Evolutionary conservation across 2,888 invertebrate genomes (phyloP).

Genomic region (Ennomos erosarius): DNA sequence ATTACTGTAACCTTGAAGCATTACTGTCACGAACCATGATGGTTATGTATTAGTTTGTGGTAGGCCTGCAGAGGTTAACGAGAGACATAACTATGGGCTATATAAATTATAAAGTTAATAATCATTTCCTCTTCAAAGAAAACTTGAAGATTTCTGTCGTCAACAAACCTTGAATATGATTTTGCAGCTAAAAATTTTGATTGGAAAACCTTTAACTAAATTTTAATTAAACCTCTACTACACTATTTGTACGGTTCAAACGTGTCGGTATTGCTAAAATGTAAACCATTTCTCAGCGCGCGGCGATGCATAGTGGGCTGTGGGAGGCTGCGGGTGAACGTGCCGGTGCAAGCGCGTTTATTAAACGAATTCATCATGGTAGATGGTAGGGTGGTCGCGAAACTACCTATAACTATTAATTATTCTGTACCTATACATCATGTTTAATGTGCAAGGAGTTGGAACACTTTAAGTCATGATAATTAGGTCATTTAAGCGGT

Average conservation of each 20-base stretch:
- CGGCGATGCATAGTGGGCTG: slow-evolving; percentile 41
- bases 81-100: no score
- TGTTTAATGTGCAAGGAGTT: not conserved
- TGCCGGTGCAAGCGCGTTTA: slow-evolving; percentile 54
- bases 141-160: no score
- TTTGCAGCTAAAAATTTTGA: no score
- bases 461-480: no score
- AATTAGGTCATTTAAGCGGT: no score
- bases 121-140: no score
- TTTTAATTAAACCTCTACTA: slow-evolving; percentile 11
- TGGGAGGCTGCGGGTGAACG: slow-evolving; percentile 36
- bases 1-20: no score
- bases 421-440: not conserved
- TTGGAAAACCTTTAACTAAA: not conserved
- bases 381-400: not conserved
- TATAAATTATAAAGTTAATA: no score
- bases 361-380: slow-evolving; percentile 67
- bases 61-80: no score
- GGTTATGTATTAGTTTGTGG: no score
- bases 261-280: slow-evolving; percentile 42
- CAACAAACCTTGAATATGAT: no score
- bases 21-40: no score
- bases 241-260: not conserved
- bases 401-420: not conserved
- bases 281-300: slow-evolving; percentile 48